A percentile compares a stretch with the other conserved stretches of the same genome.
These are phyloP conservation scores for Salpingus planirostris DNA, from an alignment of 2,888 invertebrate species.

Conservation along the genomic window DNA sequence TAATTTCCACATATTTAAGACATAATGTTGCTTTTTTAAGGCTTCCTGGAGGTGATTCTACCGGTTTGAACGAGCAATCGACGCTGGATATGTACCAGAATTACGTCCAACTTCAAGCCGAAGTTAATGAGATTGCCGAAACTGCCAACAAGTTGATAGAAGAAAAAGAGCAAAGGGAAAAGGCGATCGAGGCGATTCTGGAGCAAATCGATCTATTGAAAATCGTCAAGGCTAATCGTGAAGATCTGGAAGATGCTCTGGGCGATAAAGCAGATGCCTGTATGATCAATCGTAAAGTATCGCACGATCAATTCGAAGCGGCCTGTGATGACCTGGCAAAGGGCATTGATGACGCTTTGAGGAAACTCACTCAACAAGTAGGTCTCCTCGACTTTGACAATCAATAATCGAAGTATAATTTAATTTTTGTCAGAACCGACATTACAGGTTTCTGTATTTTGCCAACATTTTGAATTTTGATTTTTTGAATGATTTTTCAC, in stretches of 20 bases:
- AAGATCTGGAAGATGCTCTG: constrained; percentile 61
- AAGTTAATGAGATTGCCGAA: constrained; percentile 38
- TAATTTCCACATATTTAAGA: no score
- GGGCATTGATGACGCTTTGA: constrained; percentile 54
- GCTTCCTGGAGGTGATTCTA: constrained; percentile 23
- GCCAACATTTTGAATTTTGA: no score
- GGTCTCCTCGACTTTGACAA: no score
- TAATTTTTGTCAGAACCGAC: no score
- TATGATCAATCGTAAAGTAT: constrained; percentile 62
- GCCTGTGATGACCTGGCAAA: constrained; percentile 58
- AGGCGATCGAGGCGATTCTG: constrained; percentile 18
- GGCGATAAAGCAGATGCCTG: constrained; percentile 67
- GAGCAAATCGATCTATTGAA: constrained; percentile 60
- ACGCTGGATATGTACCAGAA: constrained; percentile 37
- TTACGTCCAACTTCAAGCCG: constrained; percentile 37
- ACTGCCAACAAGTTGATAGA: constrained; percentile 43
- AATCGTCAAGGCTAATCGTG: constrained; percentile 59
- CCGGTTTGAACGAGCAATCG: constrained; percentile 18
- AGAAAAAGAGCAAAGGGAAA: constrained; percentile 49
- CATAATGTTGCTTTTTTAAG: no score
- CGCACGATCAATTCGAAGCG: constrained; percentile 61
- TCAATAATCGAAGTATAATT: no score
- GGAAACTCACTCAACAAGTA: constrained; percentile 53
- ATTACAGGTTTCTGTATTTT: no score
- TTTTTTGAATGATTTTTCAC: no score